These are phyloP conservation scores for Deilephila porcellus DNA, from an alignment of 2,888 invertebrate genomes.

Conservation along the genomic window DNA sequence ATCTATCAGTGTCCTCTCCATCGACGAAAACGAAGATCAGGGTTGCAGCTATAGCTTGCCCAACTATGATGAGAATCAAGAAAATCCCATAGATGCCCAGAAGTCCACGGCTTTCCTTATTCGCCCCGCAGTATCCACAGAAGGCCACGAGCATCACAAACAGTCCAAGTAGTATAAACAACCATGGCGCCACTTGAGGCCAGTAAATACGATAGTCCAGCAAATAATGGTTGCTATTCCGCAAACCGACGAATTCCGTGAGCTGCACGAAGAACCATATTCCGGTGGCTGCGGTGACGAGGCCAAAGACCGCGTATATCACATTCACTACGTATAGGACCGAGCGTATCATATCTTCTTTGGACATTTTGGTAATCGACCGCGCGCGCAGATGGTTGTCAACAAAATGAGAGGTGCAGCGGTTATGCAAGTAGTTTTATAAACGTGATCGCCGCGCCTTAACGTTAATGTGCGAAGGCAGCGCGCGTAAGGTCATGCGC, in stretches of 20 bases:
- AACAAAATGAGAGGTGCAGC: constrained; percentile 71
- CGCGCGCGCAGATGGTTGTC: constrained; percentile 61
- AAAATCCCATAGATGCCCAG: constrained; percentile 74
- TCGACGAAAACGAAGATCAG: constrained; percentile 79
- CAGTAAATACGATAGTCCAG: constrained; percentile 79
- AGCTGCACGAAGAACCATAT: constrained; percentile 82
- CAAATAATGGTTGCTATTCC: constrained; percentile 78
- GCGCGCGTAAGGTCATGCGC: constrained; percentile 41
- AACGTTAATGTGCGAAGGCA: constrained; percentile 38
- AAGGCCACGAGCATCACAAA: constrained; percentile 74
- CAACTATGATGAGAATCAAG: constrained; percentile 67
- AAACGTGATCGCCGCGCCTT: constrained; percentile 63
- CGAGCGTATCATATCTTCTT: constrained; percentile 74
- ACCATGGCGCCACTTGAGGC: constrained; percentile 82
- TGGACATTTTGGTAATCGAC: constrained; percentile 67
- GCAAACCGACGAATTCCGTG: constrained; percentile 71
- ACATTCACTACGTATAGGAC: constrained; percentile 75
- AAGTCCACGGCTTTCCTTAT: constrained; percentile 71
- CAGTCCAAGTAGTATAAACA: constrained; percentile 74
- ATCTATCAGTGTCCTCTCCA: constrained; percentile 76
- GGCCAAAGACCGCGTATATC: constrained; percentile 75
- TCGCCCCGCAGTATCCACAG: constrained; percentile 78
- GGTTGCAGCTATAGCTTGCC: constrained; percentile 71
- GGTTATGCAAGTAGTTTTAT: constrained; percentile 71
- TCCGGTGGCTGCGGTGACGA: constrained; percentile 74